A percentile compares a stretch with the other conserved stretches of the same genome.
Evolutionary conservation across 92 coral and sea anemone species (phyloP).

Genomic region (Actinostola sp.): DNA sequence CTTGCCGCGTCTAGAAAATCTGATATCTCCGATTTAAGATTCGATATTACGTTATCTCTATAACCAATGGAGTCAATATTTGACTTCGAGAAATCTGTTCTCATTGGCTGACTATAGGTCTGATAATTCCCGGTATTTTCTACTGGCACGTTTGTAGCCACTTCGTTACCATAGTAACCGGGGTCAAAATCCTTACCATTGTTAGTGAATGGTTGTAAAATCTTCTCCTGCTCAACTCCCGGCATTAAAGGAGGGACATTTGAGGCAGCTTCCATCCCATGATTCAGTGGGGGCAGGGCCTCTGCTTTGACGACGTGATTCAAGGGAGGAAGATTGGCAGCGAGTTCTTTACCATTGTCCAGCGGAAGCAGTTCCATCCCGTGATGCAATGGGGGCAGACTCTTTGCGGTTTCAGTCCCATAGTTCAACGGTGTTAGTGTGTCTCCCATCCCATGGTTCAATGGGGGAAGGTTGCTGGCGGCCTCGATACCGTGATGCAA

Average conservation of each 20-base stretch:
- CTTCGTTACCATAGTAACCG: constrained; percentile 43
- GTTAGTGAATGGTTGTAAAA: constrained; percentile 33
- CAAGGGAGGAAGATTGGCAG: constrained; percentile 65
- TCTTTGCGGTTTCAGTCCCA: constrained; percentile 63
- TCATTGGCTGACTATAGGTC: constrained; percentile 8
- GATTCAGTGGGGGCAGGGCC: constrained; percentile 55
- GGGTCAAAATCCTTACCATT: constrained; percentile 31
- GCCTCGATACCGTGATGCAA: constrained; percentile 49
- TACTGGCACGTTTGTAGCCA: constrained; percentile 17
- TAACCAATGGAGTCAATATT: background rate
- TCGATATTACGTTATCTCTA: constrained; percentile 6
- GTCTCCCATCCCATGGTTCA: constrained; percentile 71
- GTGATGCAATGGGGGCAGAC: constrained; percentile 67
- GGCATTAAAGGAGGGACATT: constrained; percentile 71
- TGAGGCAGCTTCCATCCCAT: constrained; percentile 48
- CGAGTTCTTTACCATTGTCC: constrained; percentile 56
- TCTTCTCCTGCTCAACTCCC: constrained; percentile 52
- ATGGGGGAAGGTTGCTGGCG: constrained; percentile 74
- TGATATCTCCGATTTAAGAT: constrained; percentile 21
- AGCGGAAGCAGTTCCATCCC: constrained; percentile 66
- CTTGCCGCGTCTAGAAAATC: constrained; percentile 12
- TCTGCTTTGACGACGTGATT: constrained; percentile 50
- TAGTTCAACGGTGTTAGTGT: constrained; percentile 79
- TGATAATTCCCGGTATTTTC: constrained; percentile 12
- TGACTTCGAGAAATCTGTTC: constrained; percentile 9